Percentiles rank a stretch among this genome's conserved stretches.
phyloP scores from a whole-genome alignment of 1,140 invertebrate genomes.

The Drosophila truncata region DNA sequence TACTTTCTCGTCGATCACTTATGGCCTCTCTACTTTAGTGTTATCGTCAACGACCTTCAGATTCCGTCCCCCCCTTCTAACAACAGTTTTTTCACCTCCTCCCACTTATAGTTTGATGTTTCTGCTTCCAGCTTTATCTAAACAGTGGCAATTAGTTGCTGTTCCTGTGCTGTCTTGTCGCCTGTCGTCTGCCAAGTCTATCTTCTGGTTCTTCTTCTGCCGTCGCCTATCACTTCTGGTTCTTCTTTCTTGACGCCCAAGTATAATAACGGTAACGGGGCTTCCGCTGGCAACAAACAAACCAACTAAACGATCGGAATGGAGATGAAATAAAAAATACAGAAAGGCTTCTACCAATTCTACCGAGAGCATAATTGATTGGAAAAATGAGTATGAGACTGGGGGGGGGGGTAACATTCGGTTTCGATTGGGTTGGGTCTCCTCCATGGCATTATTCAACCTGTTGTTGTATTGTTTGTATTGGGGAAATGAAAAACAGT shows the following conservation, averaged over 20 bases:
- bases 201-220: conserved; percentile 11
- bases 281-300: conserved; percentile 43
- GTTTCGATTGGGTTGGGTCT: conserved; percentile 9
- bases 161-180: conserved; percentile 16
- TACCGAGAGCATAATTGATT: conserved; percentile 33
- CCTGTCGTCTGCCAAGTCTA: neutral
- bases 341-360: neutral
- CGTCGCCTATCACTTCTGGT: conserved; percentile 15
- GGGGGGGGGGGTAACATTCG: conserved; percentile 38
- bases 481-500: conserved; percentile 1
- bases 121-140: conserved; percentile 36
- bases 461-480: conserved; percentile 7
- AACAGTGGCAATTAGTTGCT: conserved; percentile 54
- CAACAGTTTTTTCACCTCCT: neutral
- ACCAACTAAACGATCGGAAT: conserved; percentile 22
- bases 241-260: conserved; percentile 15
- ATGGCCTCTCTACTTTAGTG: neutral
- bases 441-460: conserved; percentile 3
- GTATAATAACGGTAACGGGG: conserved; percentile 50
- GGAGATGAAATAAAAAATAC: conserved; percentile 15
- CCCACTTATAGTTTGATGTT: conserved; percentile 29
- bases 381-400: conserved; percentile 12
- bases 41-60: conserved; percentile 34
- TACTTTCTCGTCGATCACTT: conserved; percentile 17
- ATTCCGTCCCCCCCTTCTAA: neutral